phyloP scores from a whole-genome alignment of 1,140 invertebrate species.

The Anadara kagoshimensis region DNA sequence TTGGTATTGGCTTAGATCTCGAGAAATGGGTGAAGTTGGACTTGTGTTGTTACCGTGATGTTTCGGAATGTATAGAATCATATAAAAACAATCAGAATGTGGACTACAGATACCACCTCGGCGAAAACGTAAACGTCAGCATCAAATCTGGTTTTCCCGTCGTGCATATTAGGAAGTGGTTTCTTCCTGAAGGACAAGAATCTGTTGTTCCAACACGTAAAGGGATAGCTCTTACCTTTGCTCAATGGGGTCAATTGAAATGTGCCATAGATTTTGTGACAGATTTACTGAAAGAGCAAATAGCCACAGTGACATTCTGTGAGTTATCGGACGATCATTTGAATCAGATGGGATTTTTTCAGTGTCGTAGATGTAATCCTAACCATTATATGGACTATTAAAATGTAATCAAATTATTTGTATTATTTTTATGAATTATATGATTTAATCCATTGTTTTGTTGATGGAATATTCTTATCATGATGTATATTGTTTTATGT shows the following conservation, averaged over 20 bases:
- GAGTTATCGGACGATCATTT: not conserved
- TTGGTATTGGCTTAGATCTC: constrained; percentile 9
- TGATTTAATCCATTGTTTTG: not conserved
- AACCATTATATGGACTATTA: not conserved
- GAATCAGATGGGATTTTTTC: not conserved
- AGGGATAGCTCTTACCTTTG: not conserved
- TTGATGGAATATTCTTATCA: not conserved
- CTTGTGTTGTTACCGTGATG: not conserved
- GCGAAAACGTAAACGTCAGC: not conserved
- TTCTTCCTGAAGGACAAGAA: not conserved
- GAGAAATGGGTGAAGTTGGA: constrained; percentile 22
- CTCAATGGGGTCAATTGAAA: not conserved
- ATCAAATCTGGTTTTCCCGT: not conserved
- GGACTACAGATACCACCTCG: not conserved
- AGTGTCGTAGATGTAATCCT: not conserved
- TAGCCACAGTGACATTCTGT: not conserved
- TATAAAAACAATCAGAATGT: not conserved
- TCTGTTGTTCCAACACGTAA: not conserved
- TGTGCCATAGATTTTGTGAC: not conserved
- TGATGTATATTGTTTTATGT: not conserved
- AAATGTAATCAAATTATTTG: not conserved
- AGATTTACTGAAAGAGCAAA: not conserved
- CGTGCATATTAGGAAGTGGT: not conserved
- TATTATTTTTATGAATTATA: not conserved
- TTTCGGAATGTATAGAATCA: not conserved